Evolutionary conservation across 2,888 invertebrate species (phyloP).

Genomic region (Melanchra persicariae): DNA sequence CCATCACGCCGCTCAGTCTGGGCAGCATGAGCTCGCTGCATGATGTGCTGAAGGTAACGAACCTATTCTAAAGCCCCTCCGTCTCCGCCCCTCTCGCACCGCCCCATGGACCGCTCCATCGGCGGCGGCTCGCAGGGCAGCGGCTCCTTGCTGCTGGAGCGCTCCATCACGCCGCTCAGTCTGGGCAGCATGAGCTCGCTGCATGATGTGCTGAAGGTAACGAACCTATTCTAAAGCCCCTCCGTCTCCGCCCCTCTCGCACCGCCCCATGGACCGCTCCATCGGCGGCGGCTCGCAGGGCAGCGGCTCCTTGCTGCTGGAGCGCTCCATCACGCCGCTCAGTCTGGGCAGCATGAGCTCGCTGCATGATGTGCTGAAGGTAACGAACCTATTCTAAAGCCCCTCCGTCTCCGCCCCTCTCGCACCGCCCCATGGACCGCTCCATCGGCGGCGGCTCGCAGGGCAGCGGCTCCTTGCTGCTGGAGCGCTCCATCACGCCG

Average conservation of each 20-base stretch:
- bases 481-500: conserved; percentile 92
- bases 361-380: no score
- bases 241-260: no score
- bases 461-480: conserved; percentile 92
- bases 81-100: conserved; percentile 78
- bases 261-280: no score
- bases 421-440: conserved; percentile 86
- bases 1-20: conserved; percentile 92
- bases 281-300: no score
- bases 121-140: conserved; percentile 94
- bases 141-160: conserved; percentile 92
- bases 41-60: conserved; percentile 91
- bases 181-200: conserved; percentile 95
- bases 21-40: conserved; percentile 95
- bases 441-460: conserved; percentile 93
- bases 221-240: no score
- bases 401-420: conserved; percentile 88
- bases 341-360: no score
- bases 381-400: no score
- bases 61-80: conserved; percentile 34
- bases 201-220: conserved; percentile 93
- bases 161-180: conserved; percentile 93
- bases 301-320: no score
- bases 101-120: conserved; percentile 87
- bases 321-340: no score